Evolutionary conservation across 2,888 invertebrate genomes (phyloP), one percentile per base, ranked within the genome.

Genomic region (Xylota sylvarum): DNA sequence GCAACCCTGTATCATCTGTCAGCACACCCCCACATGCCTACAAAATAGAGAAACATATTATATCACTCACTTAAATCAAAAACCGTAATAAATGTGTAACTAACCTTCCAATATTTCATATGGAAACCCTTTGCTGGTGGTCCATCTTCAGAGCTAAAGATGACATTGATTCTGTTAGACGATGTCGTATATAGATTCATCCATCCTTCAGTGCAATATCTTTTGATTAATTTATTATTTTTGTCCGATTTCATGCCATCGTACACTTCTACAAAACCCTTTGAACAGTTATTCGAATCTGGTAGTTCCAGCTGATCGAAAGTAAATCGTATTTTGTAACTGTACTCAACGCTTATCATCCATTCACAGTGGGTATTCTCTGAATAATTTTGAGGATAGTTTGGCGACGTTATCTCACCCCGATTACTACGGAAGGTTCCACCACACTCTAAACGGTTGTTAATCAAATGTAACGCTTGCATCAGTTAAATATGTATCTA

Each of bases 331-430:
- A 97, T 5, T 5, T 89, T 88, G 4, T 89, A 89, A 89, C 96
- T 95, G 91, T 95, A 93, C 77, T 91, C 90, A 55, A 95, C 94
- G 1, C 96, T 95, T 37, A 93, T 92, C 69, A 97, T 95, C 97
- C 97, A 98, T 60, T 94, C 93, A 90, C 98, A 99, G 88, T 96
- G 94, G 72, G 95, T 93, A 89, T 95, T 94, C 60, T 93, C 92
- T 1, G 96, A 95, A 92, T 97, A 97, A 90, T 96, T 95, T 80
- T 94, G 92, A 0, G 98, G 98, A 92, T 96, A 98, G 90, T 97
- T 96, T 9, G 96, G 95, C 0, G 98, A 97, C 88, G 94, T 94
- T 70, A 98, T 95, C 0, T 92, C 90, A 0, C 97, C 98, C 2
- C 93, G 92, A 0, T 93, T 92, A 0, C 95, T 92, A 0, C 92